Conservation (phyloP, 2,797 vertebrate genomes). For the Sternarchorhynchus goeldii region DNA sequence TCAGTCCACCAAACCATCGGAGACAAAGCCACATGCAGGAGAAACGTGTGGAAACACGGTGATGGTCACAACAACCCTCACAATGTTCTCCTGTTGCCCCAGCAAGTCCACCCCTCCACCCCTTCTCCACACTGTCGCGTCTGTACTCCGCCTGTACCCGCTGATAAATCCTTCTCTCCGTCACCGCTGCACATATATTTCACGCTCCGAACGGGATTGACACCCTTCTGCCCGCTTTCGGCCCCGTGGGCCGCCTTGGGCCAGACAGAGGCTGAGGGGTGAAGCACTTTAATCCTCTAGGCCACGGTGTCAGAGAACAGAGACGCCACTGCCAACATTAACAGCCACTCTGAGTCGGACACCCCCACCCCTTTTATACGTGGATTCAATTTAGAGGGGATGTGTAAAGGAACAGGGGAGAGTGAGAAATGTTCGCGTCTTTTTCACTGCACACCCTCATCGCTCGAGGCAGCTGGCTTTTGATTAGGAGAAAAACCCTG, state of each 20-base stretch:
- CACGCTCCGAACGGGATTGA: slow-evolving; percentile 74
- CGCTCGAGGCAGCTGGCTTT: slow-evolving; percentile 57
- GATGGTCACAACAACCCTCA: slow-evolving; percentile 25
- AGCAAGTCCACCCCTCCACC: slow-evolving; percentile 18
- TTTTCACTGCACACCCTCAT: slow-evolving; percentile 63
- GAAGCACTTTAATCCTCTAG: slow-evolving; percentile 73
- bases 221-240: slow-evolving; percentile 65
- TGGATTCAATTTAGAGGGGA: slow-evolving; percentile 67
- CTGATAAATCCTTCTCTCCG: slow-evolving; percentile 38
- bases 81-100: slow-evolving; percentile 24
- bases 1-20: not conserved
- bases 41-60: slow-evolving; percentile 25
- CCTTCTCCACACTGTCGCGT: too few relatives aligned
- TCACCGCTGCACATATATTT: slow-evolving; percentile 59
- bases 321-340: slow-evolving; percentile 53
- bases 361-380: slow-evolving; percentile 64
- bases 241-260: slow-evolving; percentile 65
- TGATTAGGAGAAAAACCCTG: slow-evolving; percentile 47
- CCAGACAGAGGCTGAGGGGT: slow-evolving; percentile 73
- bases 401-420: slow-evolving; percentile 48
- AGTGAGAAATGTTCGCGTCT: slow-evolving; percentile 48
- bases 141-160: slow-evolving; percentile 22
- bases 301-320: slow-evolving; percentile 62
- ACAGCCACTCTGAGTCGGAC: slow-evolving; percentile 56
- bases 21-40: slow-evolving; percentile 25